A percentile compares a stretch with the other conserved stretches of the same genome.
These are phyloP conservation scores for Stenichneumon culpator DNA, from an alignment of 2,888 invertebrate genomes.

Conservation along the genomic window DNA sequence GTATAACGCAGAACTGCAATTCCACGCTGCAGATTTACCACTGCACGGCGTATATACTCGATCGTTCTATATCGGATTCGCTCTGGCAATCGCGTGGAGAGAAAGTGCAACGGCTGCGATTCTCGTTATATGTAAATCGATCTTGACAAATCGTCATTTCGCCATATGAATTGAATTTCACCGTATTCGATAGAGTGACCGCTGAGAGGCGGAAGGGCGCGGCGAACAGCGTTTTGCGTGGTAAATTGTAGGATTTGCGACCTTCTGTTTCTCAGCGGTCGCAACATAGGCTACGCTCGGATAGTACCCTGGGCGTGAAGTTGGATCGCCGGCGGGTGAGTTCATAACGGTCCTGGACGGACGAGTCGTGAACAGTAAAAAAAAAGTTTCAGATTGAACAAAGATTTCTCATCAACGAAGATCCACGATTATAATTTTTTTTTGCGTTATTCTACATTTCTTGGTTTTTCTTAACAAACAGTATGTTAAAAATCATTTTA, in stretches of 20 bases:
- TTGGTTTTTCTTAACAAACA: not conserved
- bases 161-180: constrained; percentile 14
- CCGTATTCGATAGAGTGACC: not conserved
- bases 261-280: not conserved
- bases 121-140: constrained; percentile 47
- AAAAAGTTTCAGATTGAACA: not conserved
- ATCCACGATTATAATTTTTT: not conserved
- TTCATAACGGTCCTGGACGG: not conserved
- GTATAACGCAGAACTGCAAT: constrained; percentile 13
- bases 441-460: not conserved
- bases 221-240: not conserved
- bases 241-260: not conserved
- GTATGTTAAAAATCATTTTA: too few species aligned
- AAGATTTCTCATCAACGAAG: not conserved
- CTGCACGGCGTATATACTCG: not conserved
- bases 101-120: constrained; percentile 14
- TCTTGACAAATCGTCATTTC: constrained; percentile 35
- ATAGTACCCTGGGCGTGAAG: not conserved
- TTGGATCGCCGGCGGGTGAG: not conserved
- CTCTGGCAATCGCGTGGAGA: not conserved
- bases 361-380: not conserved
- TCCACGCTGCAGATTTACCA: constrained; percentile 12
- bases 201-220: not conserved
- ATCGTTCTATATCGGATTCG: not conserved
- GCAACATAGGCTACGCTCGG: not conserved